Base-by-base conservation (phyloP, 2,113 vertebrate genomes). In the Manacus vitellinus region DNA sequence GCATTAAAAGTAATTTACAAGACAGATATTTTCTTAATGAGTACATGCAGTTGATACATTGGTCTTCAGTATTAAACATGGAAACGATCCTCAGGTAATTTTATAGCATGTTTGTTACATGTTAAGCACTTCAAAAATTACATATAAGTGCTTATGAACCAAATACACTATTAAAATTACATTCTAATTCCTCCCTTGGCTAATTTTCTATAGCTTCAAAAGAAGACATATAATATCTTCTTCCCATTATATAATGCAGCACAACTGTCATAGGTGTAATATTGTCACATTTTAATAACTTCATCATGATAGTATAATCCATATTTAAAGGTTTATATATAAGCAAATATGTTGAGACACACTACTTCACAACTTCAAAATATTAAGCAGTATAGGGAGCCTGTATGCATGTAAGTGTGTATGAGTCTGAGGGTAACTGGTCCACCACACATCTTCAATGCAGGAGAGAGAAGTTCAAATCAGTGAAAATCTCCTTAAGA, bases 161-260 rank as follows among this genome's bases (percentile, higher is more conserved):
- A 92, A 96, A 96, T 27, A 41, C 59, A 88, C 43, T 89, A 74
- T 86, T 90, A 84, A 88, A 94, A 90, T 84, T 77, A 77, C 43
- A 86, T 78, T 94, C 81, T 18, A 89, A 84, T 88, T 92, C 81
- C 52, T 91, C 79, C 85, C 88, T 81, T 92, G 61, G 47, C 87
- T 71, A 61, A 88, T 86, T 71, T 92, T 86, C 61, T 56, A 67
- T 30, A 71, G 52, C 72, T 85, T 84, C 72, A 8, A 59, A 82
- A 68, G 49, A 88, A 82, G 49, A 90, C 4, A 11, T 39, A 58
- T 22, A 63, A 77, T 70, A 84, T 47, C 30, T 83, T 72, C 49
- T 55, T 63, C 24, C 28, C 18, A 20, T 88, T 86, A 67, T 14
- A 41, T 56, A 82, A 71, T 18, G 18, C 20, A 81, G 46, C 51